Conservation (phyloP, 2,888 invertebrate species). For the Macrosiphum euphorbiae region DNA sequence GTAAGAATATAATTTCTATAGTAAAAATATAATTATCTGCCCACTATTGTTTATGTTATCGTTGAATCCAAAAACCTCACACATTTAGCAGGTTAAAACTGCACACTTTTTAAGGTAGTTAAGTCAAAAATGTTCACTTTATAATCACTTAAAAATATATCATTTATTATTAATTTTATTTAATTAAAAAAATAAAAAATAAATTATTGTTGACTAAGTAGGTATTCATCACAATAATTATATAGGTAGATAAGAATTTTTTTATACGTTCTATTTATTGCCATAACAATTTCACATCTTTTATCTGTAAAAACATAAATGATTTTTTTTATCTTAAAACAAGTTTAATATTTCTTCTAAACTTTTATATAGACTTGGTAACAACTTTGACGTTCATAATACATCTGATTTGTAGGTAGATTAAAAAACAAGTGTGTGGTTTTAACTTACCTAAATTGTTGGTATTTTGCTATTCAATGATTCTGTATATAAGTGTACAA, state of each 20-base stretch:
- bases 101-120: not conserved
- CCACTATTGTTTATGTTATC: too few relatives aligned
- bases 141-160: not conserved
- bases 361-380: not conserved
- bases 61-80: too few relatives aligned
- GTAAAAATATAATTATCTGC: too few relatives aligned
- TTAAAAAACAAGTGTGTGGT: too few relatives aligned
- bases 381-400: not conserved
- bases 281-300: not conserved
- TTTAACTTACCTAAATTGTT: too few relatives aligned
- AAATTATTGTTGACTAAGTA: not conserved
- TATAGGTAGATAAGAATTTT: not conserved
- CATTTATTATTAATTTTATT: not conserved
- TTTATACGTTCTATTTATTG: not conserved
- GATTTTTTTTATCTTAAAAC: not conserved
- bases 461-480: too few relatives aligned
- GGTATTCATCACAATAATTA: not conserved
- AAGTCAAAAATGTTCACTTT: not conserved
- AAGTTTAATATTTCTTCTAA: not conserved
- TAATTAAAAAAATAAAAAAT: not conserved
- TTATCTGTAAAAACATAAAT: not conserved
- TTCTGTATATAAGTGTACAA: too few relatives aligned
- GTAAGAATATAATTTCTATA: not conserved
- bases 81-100: too few relatives aligned
- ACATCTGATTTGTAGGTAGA: not conserved